These are phyloP conservation scores for Listronotus oregonensis DNA, from an alignment of 1,140 invertebrate genomes.

Conservation along the genomic window DNA sequence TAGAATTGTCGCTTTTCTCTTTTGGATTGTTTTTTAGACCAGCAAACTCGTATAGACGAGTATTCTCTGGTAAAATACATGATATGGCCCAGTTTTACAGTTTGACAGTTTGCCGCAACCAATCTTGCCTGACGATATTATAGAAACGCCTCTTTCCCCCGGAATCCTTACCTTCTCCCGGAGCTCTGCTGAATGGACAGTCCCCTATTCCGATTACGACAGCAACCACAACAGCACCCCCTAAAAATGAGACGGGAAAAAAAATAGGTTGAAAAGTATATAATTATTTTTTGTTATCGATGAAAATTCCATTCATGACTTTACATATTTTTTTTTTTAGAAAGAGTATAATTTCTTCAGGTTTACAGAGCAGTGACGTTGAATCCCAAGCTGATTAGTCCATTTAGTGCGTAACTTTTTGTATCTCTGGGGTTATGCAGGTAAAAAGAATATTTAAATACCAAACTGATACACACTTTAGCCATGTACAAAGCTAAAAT, in stretches of 20 bases:
- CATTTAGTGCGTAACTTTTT: background rate
- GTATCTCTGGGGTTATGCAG: no score
- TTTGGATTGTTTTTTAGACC: conserved; percentile 61
- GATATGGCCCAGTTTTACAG: conserved; percentile 60
- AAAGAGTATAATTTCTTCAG: no score
- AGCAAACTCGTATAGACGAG: conserved; percentile 85
- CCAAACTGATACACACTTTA: no score
- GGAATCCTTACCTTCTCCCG: conserved; percentile 47
- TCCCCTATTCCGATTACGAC: background rate
- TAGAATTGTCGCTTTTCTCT: background rate
- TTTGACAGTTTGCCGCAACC: conserved; percentile 57
- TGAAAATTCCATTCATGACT: conserved; percentile 19
- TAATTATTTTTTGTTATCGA: conserved; percentile 2
- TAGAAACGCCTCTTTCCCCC: conserved; percentile 44
- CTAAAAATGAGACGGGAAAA: conserved; percentile 22
- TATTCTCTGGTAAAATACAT: conserved; percentile 72
- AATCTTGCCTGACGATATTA: conserved; percentile 38
- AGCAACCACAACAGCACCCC: background rate
- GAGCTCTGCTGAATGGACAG: conserved; percentile 50
- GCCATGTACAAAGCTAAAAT: no score
- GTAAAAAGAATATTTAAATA: no score
- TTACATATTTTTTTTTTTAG: no score
- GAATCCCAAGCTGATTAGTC: no score
- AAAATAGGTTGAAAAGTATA: background rate
- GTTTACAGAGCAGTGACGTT: no score